Evolutionary conservation across 2,113 vertebrate genomes (phyloP).

Genomic region (Conger conger): DNA sequence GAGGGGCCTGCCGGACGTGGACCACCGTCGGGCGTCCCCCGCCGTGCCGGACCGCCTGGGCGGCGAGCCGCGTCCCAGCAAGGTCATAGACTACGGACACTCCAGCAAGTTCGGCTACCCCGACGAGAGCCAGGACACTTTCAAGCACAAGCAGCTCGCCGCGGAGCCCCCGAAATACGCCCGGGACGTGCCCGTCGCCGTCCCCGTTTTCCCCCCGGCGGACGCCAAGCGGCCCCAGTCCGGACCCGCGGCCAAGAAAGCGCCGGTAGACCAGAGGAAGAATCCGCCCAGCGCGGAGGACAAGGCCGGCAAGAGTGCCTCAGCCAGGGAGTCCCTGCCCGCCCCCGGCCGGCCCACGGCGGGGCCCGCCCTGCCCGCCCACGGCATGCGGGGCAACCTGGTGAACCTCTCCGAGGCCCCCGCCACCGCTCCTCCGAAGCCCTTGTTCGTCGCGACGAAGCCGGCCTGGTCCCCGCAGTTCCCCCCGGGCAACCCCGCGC

Average conservation of each 20-base stretch:
- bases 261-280: slow-evolving; percentile 32
- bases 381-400: slow-evolving; percentile 45
- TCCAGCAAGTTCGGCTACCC: slow-evolving; percentile 80
- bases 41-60: slow-evolving; percentile 53
- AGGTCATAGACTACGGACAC: slow-evolving; percentile 93
- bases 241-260: slow-evolving; percentile 35
- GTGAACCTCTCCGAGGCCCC: slow-evolving; percentile 38
- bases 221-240: slow-evolving; percentile 23
- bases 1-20: slow-evolving; percentile 45
- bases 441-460: slow-evolving; percentile 66
- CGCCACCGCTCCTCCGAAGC: slow-evolving; percentile 49
- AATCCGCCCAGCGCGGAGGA: slow-evolving; percentile 22
- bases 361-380: slow-evolving; percentile 12
- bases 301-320: slow-evolving; percentile 34
- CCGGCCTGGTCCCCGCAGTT: slow-evolving; percentile 72
- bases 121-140: slow-evolving; percentile 66
- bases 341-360: background rate
- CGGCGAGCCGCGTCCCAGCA: slow-evolving; percentile 63
- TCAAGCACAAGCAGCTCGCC: slow-evolving; percentile 49
- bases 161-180: slow-evolving; percentile 55
- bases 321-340: slow-evolving; percentile 30
- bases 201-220: slow-evolving; percentile 23
- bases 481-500: slow-evolving; percentile 55
- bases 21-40: slow-evolving; percentile 38
- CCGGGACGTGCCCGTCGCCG: slow-evolving; percentile 29